These are phyloP conservation scores for Chloroceryle aenea DNA, from an alignment of 2,113 vertebrate species.

Conservation along the genomic window DNA sequence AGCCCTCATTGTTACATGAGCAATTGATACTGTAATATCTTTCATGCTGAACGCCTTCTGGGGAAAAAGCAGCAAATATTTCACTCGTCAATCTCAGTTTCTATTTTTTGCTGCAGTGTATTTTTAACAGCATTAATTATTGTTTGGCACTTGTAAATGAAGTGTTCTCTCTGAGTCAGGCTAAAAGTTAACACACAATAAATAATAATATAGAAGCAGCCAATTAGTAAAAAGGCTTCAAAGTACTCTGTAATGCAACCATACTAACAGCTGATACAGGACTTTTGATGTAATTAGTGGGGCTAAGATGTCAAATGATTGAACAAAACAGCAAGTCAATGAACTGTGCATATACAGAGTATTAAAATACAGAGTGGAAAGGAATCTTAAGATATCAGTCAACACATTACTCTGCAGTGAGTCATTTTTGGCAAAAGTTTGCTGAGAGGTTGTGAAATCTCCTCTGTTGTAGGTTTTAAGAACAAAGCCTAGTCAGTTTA, in stretches of 20 bases:
- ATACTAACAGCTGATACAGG: background rate
- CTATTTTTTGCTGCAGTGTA: background rate
- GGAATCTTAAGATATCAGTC: slow-evolving; percentile 7
- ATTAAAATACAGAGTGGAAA: background rate
- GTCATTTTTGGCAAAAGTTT: slow-evolving; percentile 44
- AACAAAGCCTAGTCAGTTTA: background rate
- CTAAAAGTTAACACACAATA: background rate
- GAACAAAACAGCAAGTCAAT: slow-evolving; percentile 38
- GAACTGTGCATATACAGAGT: background rate
- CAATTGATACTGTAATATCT: background rate
- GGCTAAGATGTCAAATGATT: slow-evolving; percentile 27
- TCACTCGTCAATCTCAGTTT: background rate
- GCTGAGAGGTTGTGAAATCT: slow-evolving; percentile 15
- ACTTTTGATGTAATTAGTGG: slow-evolving; percentile 18
- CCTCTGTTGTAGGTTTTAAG: background rate
- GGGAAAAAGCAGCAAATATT: background rate
- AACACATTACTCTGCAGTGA: slow-evolving; percentile 17
- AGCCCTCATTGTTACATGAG: accelerated
- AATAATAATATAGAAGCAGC: slow-evolving; percentile 20
- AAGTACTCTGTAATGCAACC: background rate
- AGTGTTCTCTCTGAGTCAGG: slow-evolving; percentile 22
- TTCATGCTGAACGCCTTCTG: background rate
- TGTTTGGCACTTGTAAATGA: slow-evolving; percentile 5
- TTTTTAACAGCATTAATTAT: slow-evolving; percentile 45
- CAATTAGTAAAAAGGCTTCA: slow-evolving; percentile 24